Base-by-base conservation (phyloP, 2,888 invertebrate species). In the Drosophila phalerata region DNA sequence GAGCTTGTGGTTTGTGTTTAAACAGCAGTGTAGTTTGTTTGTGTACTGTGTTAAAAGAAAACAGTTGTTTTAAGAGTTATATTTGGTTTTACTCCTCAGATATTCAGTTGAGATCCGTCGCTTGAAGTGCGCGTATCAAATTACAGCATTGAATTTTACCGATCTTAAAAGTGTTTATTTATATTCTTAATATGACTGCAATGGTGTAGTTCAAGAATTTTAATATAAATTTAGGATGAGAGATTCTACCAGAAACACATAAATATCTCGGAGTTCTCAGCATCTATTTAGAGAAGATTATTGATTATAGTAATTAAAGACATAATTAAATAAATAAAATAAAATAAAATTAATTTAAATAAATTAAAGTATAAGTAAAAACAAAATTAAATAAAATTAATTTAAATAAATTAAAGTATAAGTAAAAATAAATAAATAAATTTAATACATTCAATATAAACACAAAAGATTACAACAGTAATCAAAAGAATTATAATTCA, bases 1-100 rank as follows among this genome's bases (percentile, higher is more conserved):
- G 48, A 17, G 38, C 60, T 63, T 53, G 49, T 49, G 37, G 17
- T 66, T 67, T 58, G 40, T 84, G 57, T 88, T 88, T 85, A 57
- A 73, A 88, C 84, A 85, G 84, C 88, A 76, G 78, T 69, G 55
- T 49, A 43, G 71, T 71, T 69, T 75, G 62, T 74, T 75, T 85
- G 68, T 71, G 68, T 65, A 62, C 63, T 66, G 65, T 65, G 77
- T 53, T 70, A 49, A 73, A 69, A 65, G 42, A 22, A 51, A 68
- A 43, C 42, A 25, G 51, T 60, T 71, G 53, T 72, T 66, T 68
- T 47, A 65, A 68, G 60, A 68, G 43, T 49, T 47, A 42, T 62
- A n/a, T 30, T 45, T 19, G 51, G 42, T 25, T 25, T 45, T 28
- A 61, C n/a, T 19, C 52, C 42, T 17, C 57, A 56, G 42, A 42